Conservation (phyloP, 1,140 invertebrate species). For the Hyles euphorbiae region DNA sequence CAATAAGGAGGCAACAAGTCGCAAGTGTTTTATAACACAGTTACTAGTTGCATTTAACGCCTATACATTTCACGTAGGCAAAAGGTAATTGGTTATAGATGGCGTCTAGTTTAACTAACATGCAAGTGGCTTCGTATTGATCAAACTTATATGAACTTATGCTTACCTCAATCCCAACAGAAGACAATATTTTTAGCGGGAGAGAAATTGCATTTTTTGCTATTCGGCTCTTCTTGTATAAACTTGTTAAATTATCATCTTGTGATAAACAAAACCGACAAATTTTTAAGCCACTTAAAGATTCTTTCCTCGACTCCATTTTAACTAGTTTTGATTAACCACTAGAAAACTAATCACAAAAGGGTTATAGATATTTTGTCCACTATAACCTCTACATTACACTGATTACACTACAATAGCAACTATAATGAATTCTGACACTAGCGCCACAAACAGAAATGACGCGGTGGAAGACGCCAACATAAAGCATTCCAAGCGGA, state of each 20-base stretch:
- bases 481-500: slow-evolving; percentile 26
- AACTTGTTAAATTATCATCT: slow-evolving; percentile 78
- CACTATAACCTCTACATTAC: slow-evolving; percentile 46
- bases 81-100: slow-evolving; percentile 28
- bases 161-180: slow-evolving; percentile 83
- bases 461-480: slow-evolving; percentile 23
- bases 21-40: too few relatives aligned
- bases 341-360: slow-evolving; percentile 19
- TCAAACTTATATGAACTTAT: slow-evolving; percentile 11
- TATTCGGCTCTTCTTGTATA: slow-evolving; percentile 78
- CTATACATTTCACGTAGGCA: slow-evolving; percentile 38
- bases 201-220: slow-evolving; percentile 78
- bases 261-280: slow-evolving; percentile 84
- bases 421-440: slow-evolving; percentile 19
- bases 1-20: too few relatives aligned
- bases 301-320: slow-evolving; percentile 79
- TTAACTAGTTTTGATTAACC: slow-evolving; percentile 27
- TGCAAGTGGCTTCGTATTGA: slow-evolving; percentile 3
- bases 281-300: slow-evolving; percentile 77
- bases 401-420: slow-evolving; percentile 7
- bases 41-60: slow-evolving; percentile 26
- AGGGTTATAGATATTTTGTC: slow-evolving; percentile 22
- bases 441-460: slow-evolving; percentile 30
- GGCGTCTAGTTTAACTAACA: slow-evolving; percentile 27
- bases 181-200: slow-evolving; percentile 84